A percentile compares a stretch with the other conserved stretches of the same genome.
These are phyloP conservation scores for Cuniculus paca DNA, from an alignment of 2,797 vertebrate species.

Conservation along the genomic window DNA sequence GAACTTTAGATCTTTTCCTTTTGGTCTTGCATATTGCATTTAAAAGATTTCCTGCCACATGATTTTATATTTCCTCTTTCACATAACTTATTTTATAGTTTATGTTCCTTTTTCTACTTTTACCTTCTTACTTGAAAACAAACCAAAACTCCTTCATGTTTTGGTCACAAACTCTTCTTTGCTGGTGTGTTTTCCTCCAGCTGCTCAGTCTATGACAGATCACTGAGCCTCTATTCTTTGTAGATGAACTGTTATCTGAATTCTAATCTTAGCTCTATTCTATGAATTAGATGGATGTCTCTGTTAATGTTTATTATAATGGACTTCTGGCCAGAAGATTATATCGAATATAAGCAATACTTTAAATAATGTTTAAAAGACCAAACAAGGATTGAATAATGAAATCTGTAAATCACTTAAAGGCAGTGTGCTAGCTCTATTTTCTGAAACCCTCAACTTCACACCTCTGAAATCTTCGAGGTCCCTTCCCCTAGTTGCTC, in stretches of 20 bases:
- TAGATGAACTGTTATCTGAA: neutral
- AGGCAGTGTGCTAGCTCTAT: conserved; percentile 8
- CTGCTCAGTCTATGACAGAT: neutral
- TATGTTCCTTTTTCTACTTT: conserved; percentile 47
- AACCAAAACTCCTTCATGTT: neutral
- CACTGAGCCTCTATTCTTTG: neutral
- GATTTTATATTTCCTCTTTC: conserved; percentile 68
- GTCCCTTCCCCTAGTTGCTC: neutral
- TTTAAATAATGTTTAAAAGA: conserved; percentile 56
- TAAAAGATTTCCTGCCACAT: conserved; percentile 16
- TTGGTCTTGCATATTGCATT: conserved; percentile 43
- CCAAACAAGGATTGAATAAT: conserved; percentile 33
- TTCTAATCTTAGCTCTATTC: conserved; percentile 20
- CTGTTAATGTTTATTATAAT: conserved; percentile 15
- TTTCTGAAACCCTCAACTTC: conserved; percentile 37
- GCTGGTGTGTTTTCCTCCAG: neutral
- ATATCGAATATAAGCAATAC: conserved; percentile 36
- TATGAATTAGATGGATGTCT: neutral
- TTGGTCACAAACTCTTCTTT: conserved; percentile 1
- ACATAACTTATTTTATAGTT: conserved; percentile 51
- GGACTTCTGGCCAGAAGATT: conserved; percentile 25
- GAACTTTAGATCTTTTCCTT: conserved; percentile 36
- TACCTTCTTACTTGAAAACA: neutral
- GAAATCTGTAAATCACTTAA: conserved; percentile 52
- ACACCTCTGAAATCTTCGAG: neutral